Evolutionary conservation across 2,888 invertebrate genomes (phyloP).

Genomic region (Iphiclides podalirius): DNA sequence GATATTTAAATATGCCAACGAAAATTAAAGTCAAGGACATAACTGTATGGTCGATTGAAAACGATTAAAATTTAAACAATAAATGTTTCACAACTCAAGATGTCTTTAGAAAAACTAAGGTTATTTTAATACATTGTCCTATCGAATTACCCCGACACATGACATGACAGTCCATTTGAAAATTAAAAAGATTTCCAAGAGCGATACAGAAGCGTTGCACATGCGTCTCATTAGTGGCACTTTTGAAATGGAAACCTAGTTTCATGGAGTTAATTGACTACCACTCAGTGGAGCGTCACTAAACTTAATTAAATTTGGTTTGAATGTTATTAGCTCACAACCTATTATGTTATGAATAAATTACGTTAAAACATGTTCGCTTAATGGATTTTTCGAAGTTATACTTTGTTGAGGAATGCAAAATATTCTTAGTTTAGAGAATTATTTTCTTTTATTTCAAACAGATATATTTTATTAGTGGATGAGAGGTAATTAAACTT

Average conservation of each 20-base stretch:
- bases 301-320: slow-evolving; percentile 53
- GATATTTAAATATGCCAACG: too few species aligned
- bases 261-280: slow-evolving; percentile 59
- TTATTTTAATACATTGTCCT: too few species aligned
- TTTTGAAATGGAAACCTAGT: slow-evolving; percentile 55
- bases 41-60: too few species aligned
- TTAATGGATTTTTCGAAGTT: slow-evolving; percentile 26
- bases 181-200: slow-evolving; percentile 28
- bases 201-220: slow-evolving; percentile 34
- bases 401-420: too few species aligned
- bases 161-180: slow-evolving; percentile 21
- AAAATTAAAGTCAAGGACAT: too few species aligned
- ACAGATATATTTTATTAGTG: too few species aligned
- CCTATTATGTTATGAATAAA: slow-evolving; percentile 23
- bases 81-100: too few species aligned
- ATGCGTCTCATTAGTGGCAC: slow-evolving; percentile 57
- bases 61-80: too few species aligned
- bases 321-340: slow-evolving; percentile 31
- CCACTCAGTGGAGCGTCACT: slow-evolving; percentile 45
- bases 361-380: slow-evolving; percentile 3
- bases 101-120: too few species aligned
- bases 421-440: too few species aligned
- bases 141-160: slow-evolving; percentile 8
- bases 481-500: too few species aligned
- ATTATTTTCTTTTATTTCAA: too few species aligned